Conservation (phyloP, 2,113 vertebrate species). For the Calidris pugnax region DNA sequence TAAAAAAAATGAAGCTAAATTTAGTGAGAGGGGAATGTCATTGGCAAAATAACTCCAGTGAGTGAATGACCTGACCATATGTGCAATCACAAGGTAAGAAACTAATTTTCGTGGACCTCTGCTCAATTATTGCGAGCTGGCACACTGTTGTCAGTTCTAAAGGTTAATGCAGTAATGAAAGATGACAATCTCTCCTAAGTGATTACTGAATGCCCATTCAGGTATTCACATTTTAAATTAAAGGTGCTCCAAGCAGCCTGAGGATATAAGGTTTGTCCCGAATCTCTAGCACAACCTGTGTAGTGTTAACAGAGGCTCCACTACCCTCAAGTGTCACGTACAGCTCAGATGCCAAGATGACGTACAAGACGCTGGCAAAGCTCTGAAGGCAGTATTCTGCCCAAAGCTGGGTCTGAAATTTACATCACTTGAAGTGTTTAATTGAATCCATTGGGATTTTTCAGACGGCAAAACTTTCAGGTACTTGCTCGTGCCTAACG, state of each 20-base stretch:
- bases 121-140: slow-evolving; percentile 28
- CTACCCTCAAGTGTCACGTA: not conserved
- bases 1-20: not conserved
- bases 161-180: slow-evolving; percentile 67
- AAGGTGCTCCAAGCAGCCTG: not conserved
- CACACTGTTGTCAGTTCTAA: slow-evolving; percentile 43
- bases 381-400: not conserved
- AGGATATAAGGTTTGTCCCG: not conserved
- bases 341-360: not conserved
- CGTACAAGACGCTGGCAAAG: not conserved
- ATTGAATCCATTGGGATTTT: not conserved
- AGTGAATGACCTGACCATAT: not conserved
- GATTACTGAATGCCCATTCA: slow-evolving; percentile 31
- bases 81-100: slow-evolving; percentile 38
- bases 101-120: slow-evolving; percentile 59
- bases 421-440: not conserved
- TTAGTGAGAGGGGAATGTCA: not conserved
- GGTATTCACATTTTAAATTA: slow-evolving; percentile 29
- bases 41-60: not conserved
- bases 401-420: not conserved
- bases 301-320: accelerated
- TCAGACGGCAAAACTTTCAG: not conserved
- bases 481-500: not conserved
- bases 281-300: not conserved
- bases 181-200: slow-evolving; percentile 59